Base-by-base conservation (phyloP, 2,888 invertebrate species). In the Pteria penguin region DNA sequence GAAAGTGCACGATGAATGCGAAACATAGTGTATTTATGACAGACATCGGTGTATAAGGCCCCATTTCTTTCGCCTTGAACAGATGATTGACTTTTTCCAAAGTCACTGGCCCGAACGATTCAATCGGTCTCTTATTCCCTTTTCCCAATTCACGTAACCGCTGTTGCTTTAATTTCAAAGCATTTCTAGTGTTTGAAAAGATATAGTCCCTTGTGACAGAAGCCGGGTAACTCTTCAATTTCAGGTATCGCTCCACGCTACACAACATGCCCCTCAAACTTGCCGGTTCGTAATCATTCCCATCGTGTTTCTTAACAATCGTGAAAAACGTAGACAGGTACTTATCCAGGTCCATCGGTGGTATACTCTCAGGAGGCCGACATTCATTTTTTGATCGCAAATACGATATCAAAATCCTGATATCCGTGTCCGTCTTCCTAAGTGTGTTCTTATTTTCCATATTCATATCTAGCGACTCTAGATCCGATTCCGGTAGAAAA, bases 221-320 rank as follows among this genome's bases (percentile, higher is more conserved):
- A 4, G 79, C 66, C 1, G 83, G 86, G 66, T 88, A 89, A 62
- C 84, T 82, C 61, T 84, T 86, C 29, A 84, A 79, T 57, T 86
- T 81, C 5, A 89, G 79, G 55, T 86, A 86, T 4, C 89, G 76
- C 71, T 89, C 89, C 11, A 89, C 84, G 65, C 89, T 89, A 29
- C 88, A 88, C 57, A 89, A 78, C 87, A 89, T 89, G 1, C 87
- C 88, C n/a, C 89, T 75, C 24, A 89, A 73, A 67, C 87, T 88
- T 14, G 87, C 87, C 0, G 88, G 87, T 75, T 89, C 89, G 70
- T 89, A 89, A 22, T 89, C 89, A 54, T 86, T 86, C 0, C 88
- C 88, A 68, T 89, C 89, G 32, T 86, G 83, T 74, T 89, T 89
- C 68, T 85, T 83, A 14, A 88, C 87, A 8, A 86, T 85, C 27